Base-by-base conservation (phyloP, 2,113 vertebrate species). In the Chascanopsetta lugubris region DNA sequence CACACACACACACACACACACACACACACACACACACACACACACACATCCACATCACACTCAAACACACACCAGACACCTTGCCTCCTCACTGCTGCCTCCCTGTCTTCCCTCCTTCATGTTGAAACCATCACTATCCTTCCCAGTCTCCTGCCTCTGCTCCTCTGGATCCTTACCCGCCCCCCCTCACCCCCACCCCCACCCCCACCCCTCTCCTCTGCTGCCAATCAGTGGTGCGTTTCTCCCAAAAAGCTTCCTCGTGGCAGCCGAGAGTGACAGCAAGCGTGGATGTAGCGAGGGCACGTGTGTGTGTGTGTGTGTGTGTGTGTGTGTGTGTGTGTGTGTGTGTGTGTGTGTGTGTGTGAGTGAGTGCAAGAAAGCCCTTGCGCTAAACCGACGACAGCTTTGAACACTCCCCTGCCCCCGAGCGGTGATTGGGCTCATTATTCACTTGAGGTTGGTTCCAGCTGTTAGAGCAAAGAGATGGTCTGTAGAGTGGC, bases 391-490 rank as follows among this genome's bases (percentile, higher is more conserved):
- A 68, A 84, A 75, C 76, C 75, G 69, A 69, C 70, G 84, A 72
- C 20, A 59, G 69, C 68, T 76, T 66, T 63, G 22, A 80, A 59
- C 60, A 53, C 46, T 48, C 66, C 72, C 34, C 32, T 30, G 12
- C 65, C 58, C 70, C 7, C 63, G 58, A 72, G 72, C 78, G 68
- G 76, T 73, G 36, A 42, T 42, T 42, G 17, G 36, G 71, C 81
- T 84, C 77, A 81, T 89, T 85, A 88, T 85, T 85, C 78, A 84
- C 77, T 32, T 40, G 74, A 66, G 82, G 75, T 61, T 61, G 68
- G 58, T 59, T 79, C 85, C 80, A 83, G 84, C 82, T 79, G 81
- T 70, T 77, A 61, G 60, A 72, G 22, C 61, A 81, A 62, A 63
- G 69, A 65, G 58, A 72, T 57, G 73, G 80, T 78, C 60, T 80